Evolutionary conservation across 2,113 vertebrate species (phyloP), one percentile per base, ranked within the genome.

Genomic region (Planiliza haematocheilus): DNA sequence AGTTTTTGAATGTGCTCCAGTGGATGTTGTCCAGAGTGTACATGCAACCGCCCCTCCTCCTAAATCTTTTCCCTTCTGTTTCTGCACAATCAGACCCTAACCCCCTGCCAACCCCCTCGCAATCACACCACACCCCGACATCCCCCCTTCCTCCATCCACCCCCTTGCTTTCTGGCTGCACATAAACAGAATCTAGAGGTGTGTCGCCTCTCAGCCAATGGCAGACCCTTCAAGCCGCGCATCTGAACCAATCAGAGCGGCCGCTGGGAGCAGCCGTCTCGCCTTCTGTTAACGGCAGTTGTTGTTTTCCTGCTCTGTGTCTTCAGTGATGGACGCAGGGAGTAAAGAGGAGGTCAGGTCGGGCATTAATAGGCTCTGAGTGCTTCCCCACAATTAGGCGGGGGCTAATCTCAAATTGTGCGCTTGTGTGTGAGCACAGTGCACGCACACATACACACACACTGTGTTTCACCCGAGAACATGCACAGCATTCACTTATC

Each of bases 171-270:
- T 82, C 57, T 70, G 61, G 68, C 89, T 84, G 59, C 76, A 70
- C 90, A 92, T 86, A 94, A 95, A 94, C 94, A 95, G 88, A 94
- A 92, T 94, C 72, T 92, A 92, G 93, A 94, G 96, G 95, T 94
- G 95, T 96, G 95, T 93, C 87, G 34, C 85, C 0, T 50, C 48
- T 71, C 16, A 66, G 86, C 95, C 95, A 96, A 96, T 96, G 42
- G 74, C 10, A 4, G 76, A 75, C 17, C 68, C 58, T 50, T 48
- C 50, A 74, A 74, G 84, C 18, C 0, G 36, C 46, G 48, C 49
- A 30, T 48, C 70, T 81, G 52, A 63, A 82, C 90, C 68, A 91
- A 92, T 93, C 57, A 68, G 13, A 6, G 57, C 37, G n/a, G 20
- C 36, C 14, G 4, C 9, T 30, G 55, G 79, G 72, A 74, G 85